Base-by-base conservation (phyloP, 2,113 vertebrate species). In the Caloenas nicobarica region DNA sequence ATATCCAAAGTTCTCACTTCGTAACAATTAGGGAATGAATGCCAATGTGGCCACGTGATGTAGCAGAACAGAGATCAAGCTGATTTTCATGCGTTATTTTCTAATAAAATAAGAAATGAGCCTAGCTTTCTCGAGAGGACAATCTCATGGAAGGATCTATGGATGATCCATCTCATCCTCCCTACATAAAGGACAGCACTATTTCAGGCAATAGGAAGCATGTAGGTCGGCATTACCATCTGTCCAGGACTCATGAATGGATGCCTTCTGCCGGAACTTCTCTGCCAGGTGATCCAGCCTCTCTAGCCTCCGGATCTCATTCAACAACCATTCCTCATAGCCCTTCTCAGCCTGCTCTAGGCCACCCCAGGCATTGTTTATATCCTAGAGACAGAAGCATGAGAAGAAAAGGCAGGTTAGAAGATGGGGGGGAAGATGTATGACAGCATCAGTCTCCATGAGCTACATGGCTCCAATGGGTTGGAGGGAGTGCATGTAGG, bases 211-310 rank as follows among this genome's bases (percentile, higher is more conserved):
- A 51, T 0, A 38, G 40, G 40, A 91, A 88, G 56, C 25, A 61
- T 0, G 29, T 5, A 61, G 29, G 76, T 9, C n/a, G 66, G 70
- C 57, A 91, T 97, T 97, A 99, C 99, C 99, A n/a, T 99, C 98
- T 23, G 99, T 99, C 99, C 99, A 99, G 82, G 99, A 98, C 97
- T 99, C 99, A 3, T 99, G 99, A 97, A 99, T 99, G 44, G 98
- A 98, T 17, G 99, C 99, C 97, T 99, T 99, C 97, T 99, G 99
- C 33, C 99, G 98, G 93, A 99, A 99, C 87, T 99, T 99, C 98
- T 99, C 99, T 3, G 99, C 99, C 96, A 99, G 98, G 97, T 99
- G 99, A 97, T 99, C 99, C 16, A 99, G 98, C 91, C 99, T 98
- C 94, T 99, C 99, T 95, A 99, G 98, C 96, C 99, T 97, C 88